Conservation (phyloP, 2,797 vertebrate genomes). For the Rhinella marina region DNA sequence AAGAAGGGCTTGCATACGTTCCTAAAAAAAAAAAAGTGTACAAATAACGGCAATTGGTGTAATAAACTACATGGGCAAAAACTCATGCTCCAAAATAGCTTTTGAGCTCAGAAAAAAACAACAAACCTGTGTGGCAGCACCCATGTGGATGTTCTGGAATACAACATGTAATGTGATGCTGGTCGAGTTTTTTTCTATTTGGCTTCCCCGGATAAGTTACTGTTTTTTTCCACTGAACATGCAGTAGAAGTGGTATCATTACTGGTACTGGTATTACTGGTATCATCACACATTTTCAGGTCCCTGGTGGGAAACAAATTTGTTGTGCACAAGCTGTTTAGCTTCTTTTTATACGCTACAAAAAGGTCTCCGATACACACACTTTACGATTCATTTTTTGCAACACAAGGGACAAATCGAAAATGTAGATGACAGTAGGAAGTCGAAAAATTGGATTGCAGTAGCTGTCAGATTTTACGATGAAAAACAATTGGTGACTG, state of each 20-base stretch:
- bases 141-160: not conserved
- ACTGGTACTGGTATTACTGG: no score
- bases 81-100: no score
- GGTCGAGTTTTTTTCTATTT: not conserved
- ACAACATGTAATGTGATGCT: not conserved
- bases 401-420: not conserved
- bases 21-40: no score
- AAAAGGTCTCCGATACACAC: not conserved
- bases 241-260: not conserved
- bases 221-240: not conserved
- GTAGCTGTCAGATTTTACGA: not conserved
- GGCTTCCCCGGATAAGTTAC: not conserved
- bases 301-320: not conserved
- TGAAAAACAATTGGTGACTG: not conserved
- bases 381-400: not conserved
- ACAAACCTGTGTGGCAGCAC: no score
- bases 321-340: constrained; percentile 25
- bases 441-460: not conserved
- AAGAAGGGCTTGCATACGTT: no score
- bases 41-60: no score
- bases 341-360: constrained; percentile 12
- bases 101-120: no score
- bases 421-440: not conserved
- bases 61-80: no score
- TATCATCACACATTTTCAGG: constrained; percentile 12